Evolutionary conservation across 64 coral and sea anemone species (phyloP), one percentile per base, ranked within the genome.

Genomic region (Pachyseris speciosa): DNA sequence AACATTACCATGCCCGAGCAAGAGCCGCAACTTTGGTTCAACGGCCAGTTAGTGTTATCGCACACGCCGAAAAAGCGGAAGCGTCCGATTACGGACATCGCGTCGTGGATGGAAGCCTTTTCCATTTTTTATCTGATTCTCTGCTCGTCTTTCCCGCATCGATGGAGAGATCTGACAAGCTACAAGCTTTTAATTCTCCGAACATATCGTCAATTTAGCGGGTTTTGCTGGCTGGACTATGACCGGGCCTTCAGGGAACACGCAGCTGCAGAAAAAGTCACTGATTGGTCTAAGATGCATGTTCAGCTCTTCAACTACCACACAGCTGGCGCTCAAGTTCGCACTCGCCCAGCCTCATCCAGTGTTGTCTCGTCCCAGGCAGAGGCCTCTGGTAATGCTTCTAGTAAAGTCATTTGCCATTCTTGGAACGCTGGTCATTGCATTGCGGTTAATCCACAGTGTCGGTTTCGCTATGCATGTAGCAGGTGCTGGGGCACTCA

Each of bases 211-310:
- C n/a, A n/a, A n/a, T n/a, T n/a, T n/a, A 53, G 48, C 24, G 41
- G 20, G 15, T 77, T 45, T 45, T 44, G n/a, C 47, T 76, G 38
- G 73, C 31, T 76, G 6, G 20, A 76, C 27, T 47, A 76, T 5
- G 40, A 76, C 0, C n/a, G 38, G 37, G 73, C 73, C n/a, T n/a
- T n/a, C n/a, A n/a, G n/a, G n/a, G n/a, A n/a, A n/a, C n/a, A n/a
- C n/a, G n/a, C n/a, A n/a, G 72, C 40, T 5, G 73, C 73, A 2
- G 41, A 5, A 25, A 45, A 77, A 17, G 7, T 77, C 48, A 26
- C 40, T 17, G 73, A 77, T 41, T 77, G 73, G 41, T 77, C 73
- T 31, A 24, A 7, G 11, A 77, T 77, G 41, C 10, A 77, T 31
- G 27, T 48, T 10, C 41, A 77, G 48, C 73, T 77, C 7, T 77